Base-by-base conservation (phyloP, 2,888 invertebrate genomes). In the Eretmocerus hayati region DNA sequence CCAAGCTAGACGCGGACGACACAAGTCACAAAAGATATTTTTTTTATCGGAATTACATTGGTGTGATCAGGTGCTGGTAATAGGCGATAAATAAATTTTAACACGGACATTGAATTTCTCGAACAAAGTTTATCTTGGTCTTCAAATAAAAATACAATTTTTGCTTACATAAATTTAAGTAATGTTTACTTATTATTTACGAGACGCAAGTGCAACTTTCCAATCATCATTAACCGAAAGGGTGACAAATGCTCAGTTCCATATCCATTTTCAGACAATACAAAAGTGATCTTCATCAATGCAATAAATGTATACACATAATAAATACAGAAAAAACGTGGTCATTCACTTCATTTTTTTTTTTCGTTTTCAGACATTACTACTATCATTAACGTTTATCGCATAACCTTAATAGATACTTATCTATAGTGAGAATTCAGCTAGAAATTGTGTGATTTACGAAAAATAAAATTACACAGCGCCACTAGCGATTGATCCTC, bases 401-500 rank as follows among this genome's bases (percentile, higher is more conserved):
- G 49, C 51, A 45, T 56, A 56, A 56, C 54, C 58, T 60, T 58
- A 58, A 53, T 55, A 56, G 59, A 58, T 59, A 56, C 62, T 61
- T 62, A 61, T 61, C 62, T 65, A n/a, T n/a, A 68, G 62, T 63
- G 63, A 67, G 62, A 69, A 65, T 67, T 69, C 61, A 63, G 59
- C 70, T 69, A 71, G 62, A 63, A 64, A 61, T 60, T 59, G 53
- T 53, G 62, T 61, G 62, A 60, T 62, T 63, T 60, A 64, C 62
- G 63, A 65, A 66, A 69, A 65, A 63, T 63, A 66, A 65, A 55
- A 60, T 63, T 64, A 65, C 62, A 64, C 59, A 62, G 60, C 59
- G 51, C 48, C 48, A 44, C 48, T 48, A 48, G 43, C 42, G 46
- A 51, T 54, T 54, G 44, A 51, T 54, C 44, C 48, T 53, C 50